Conservation (phyloP, 2,888 invertebrate species). For the Tetranychus piercei region DNA sequence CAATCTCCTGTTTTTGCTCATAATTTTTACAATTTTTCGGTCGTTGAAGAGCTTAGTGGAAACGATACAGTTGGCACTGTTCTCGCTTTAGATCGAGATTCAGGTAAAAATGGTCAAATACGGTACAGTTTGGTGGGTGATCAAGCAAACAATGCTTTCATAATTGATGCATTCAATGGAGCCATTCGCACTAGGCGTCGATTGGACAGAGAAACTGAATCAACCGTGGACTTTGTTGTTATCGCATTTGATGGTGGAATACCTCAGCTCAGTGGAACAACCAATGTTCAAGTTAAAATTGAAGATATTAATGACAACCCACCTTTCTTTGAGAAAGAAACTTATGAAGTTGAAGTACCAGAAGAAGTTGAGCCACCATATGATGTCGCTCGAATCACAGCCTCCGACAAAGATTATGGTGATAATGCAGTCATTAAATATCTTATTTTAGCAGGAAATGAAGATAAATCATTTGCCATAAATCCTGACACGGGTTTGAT, state of each 20-base stretch:
- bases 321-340: slow-evolving; percentile 44
- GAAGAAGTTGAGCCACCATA: slow-evolving; percentile 28
- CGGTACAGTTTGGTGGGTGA: slow-evolving; percentile 50
- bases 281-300: slow-evolving; percentile 41
- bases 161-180: slow-evolving; percentile 25
- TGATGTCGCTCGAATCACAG: slow-evolving; percentile 32
- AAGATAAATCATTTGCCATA: slow-evolving; percentile 29
- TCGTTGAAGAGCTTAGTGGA: slow-evolving; percentile 17
- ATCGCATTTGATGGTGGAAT: slow-evolving; percentile 28
- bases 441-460: slow-evolving; percentile 29
- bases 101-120: slow-evolving; percentile 55
- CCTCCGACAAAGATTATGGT: slow-evolving; percentile 58
- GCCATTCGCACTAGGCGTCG: slow-evolving; percentile 25
- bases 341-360: slow-evolving; percentile 26
- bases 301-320: slow-evolving; percentile 74
- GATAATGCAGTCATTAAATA: slow-evolving; percentile 60
- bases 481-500: slow-evolving; percentile 28
- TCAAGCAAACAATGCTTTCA: slow-evolving; percentile 27
- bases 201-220: slow-evolving; percentile 27
- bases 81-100: slow-evolving; percentile 50
- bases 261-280: slow-evolving; percentile 28
- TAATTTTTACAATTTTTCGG: slow-evolving; percentile 27
- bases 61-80: slow-evolving; percentile 14
- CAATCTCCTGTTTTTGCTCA: slow-evolving; percentile 26
- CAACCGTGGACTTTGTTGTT: slow-evolving; percentile 26